Conservation (phyloP, 2,113 vertebrate genomes). For the Gavia stellata region DNA sequence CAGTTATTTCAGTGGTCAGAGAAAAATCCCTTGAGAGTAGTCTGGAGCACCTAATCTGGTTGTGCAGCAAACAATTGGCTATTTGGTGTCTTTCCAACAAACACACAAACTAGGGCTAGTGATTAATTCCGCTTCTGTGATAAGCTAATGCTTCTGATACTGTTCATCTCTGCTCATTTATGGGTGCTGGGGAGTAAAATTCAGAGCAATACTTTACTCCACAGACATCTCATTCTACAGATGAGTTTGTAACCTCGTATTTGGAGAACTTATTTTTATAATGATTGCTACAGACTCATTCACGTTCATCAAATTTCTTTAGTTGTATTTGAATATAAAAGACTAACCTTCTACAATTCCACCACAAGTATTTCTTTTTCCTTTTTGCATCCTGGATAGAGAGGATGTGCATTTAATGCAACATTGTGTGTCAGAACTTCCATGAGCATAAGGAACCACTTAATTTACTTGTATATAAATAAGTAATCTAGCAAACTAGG, state of each 20-base stretch:
- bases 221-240: background rate
- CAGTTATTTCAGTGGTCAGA: background rate
- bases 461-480: background rate
- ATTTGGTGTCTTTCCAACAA: background rate
- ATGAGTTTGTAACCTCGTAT: background rate
- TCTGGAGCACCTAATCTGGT: background rate
- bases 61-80: background rate
- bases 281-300: background rate
- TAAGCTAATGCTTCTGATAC: background rate
- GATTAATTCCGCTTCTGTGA: background rate
- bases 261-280: background rate
- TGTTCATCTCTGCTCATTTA: background rate
- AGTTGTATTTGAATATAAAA: background rate
- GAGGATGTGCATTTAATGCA: background rate
- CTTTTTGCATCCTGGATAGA: background rate
- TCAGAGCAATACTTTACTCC: rapidly evolving
- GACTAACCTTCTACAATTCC: background rate
- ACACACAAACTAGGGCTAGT: background rate
- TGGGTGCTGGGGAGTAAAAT: background rate
- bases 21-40: background rate
- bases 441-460: background rate
- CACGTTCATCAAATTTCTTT: background rate
- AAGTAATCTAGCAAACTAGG: background rate
- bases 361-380: background rate
- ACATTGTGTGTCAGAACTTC: background rate